Percentiles rank a stretch among this genome's conserved stretches.
These are phyloP conservation scores for Cynocephalus volans DNA, from an alignment of 2,113 vertebrate genomes.

Conservation along the genomic window DNA sequence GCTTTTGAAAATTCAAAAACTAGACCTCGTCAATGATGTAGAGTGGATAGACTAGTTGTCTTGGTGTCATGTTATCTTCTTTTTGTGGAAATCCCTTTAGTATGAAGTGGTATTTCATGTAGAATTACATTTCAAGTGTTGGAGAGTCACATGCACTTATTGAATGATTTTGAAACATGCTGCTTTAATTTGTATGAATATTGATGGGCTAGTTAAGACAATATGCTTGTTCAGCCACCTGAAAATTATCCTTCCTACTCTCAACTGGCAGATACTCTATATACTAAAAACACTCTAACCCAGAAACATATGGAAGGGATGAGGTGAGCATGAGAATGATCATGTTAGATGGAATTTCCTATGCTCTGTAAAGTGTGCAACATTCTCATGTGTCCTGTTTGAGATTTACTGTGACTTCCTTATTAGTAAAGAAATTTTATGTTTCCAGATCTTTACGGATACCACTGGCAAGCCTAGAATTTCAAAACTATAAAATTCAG, in stretches of 20 bases:
- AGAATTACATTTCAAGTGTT: too few relatives aligned
- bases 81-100: neutral
- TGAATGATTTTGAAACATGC: neutral
- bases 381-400: neutral
- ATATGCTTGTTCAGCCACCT: neutral
- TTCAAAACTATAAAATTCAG: neutral
- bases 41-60: neutral
- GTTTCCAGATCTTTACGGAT: neutral
- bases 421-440: neutral
- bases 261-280: neutral
- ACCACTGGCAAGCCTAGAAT: neutral
- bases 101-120: neutral
- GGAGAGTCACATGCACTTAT: too few relatives aligned
- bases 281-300: neutral
- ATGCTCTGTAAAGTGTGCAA: accelerated
- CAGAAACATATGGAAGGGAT: neutral
- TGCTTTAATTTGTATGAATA: neutral
- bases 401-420: neutral
- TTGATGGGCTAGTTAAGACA: neutral
- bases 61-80: neutral
- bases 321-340: neutral
- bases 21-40: neutral
- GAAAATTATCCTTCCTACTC: neutral
- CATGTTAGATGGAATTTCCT: neutral
- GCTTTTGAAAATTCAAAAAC: neutral